Evolutionary conservation across 2,888 invertebrate species (phyloP), one percentile per base, ranked within the genome.

Genomic region (Drosophila ustulata): DNA sequence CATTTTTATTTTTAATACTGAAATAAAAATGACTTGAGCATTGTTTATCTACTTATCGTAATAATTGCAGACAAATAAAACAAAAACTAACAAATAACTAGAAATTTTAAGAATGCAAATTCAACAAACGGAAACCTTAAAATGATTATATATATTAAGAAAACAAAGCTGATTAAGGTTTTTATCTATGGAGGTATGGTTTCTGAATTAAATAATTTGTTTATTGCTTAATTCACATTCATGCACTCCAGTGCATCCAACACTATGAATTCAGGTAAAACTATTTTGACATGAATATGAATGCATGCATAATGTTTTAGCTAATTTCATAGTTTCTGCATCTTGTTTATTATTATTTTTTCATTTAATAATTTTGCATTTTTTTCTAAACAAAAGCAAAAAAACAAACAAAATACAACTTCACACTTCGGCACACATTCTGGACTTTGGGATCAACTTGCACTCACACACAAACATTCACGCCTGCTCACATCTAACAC

Each of bases 401-500:
- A 57, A 51, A 49, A 41, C 5, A 34, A 39, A 45, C 47, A 53
- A 66, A 61, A 61, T 26, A 66, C 70, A 55, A 55, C 75, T 56
- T 50, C 68, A 52, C 65, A 71, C 55, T 52, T 67, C 51, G 85
- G 71, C 78, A 66, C 75, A 69, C 61, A 58, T 65, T 62, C 87
- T 88, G 83, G 83, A 84, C 83, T 59, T 80, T 80, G 89, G 89
- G 74, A 75, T 71, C 75, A 66, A 56, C 63, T 58, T 62, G 62
- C 56, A 67, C 70, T 59, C 65, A 66, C 59, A 59, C 67, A 59
- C 66, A 58, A 49, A 56, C 55, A 13, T 4, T 64, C 32, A 63
- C 25, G 59, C 53, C 55, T 47, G 62, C 57, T 59, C 65, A 75
- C 47, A 47, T 8, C 65, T 71, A 77, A 77, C 73, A 82, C 55